These are phyloP conservation scores for Chromobotia macracanthus DNA, from an alignment of 2,797 vertebrate genomes.

Conservation along the genomic window DNA sequence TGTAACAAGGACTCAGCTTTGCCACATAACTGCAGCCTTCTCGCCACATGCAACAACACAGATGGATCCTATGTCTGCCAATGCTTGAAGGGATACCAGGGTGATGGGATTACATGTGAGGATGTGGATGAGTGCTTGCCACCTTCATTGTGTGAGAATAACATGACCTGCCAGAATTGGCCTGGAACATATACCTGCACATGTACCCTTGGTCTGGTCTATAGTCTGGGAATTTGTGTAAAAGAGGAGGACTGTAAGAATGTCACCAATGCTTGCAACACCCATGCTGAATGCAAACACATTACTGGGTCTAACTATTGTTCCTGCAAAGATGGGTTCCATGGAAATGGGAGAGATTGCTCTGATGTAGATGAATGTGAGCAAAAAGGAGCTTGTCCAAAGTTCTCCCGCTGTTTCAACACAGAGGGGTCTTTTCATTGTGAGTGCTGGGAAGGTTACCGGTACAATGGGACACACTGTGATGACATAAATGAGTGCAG, in stretches of 20 bases:
- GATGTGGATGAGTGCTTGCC: conserved; percentile 80
- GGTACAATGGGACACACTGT: conserved; percentile 73
- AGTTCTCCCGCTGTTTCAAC: conserved; percentile 76
- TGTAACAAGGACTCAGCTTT: conserved; percentile 70
- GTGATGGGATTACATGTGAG: conserved; percentile 75
- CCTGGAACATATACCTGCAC: conserved; percentile 77
- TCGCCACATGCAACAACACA: conserved; percentile 76
- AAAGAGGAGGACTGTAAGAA: conserved; percentile 72
- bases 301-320: conserved; percentile 78
- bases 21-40: conserved; percentile 74
- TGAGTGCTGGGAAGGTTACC: conserved; percentile 78
- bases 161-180: conserved; percentile 77
- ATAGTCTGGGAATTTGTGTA: conserved; percentile 75
- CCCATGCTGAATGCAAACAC: conserved; percentile 68
- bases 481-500: conserved; percentile 79
- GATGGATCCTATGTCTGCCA: conserved; percentile 77
- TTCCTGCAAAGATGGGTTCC: conserved; percentile 73
- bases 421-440: conserved; percentile 78
- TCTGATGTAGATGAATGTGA: conserved; percentile 78
- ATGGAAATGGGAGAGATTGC: conserved; percentile 78
- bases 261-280: conserved; percentile 66
- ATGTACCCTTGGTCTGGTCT: conserved; percentile 70
- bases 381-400: conserved; percentile 63
- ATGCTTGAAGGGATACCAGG: conserved; percentile 76
- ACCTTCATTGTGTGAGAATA: conserved; percentile 63